phyloP scores from a whole-genome alignment of 2,888 invertebrate genomes.

The Phragmatobia fuliginosa region DNA sequence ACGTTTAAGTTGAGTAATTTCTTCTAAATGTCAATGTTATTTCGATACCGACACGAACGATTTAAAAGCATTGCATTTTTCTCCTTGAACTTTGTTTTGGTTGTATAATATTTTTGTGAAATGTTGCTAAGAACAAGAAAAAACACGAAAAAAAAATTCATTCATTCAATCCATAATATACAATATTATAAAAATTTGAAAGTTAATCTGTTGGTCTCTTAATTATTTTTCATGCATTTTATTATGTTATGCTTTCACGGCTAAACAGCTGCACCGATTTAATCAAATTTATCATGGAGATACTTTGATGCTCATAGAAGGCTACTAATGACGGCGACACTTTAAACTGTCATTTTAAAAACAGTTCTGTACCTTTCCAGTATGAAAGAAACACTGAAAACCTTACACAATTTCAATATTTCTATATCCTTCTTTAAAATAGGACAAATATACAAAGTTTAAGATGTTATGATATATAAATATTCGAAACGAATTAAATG shows the following conservation, averaged over 20 bases:
- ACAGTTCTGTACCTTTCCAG: not conserved
- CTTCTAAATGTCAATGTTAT: slow-evolving; percentile 45
- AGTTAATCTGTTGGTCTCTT: too few relatives aligned
- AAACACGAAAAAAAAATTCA: too few relatives aligned
- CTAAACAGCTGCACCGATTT: too few relatives aligned
- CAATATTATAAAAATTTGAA: too few relatives aligned
- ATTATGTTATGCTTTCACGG: too few relatives aligned
- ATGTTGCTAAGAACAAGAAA: slow-evolving; percentile 8
- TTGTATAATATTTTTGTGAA: slow-evolving; percentile 7
- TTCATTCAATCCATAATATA: too few relatives aligned
- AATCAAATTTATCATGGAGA: too few relatives aligned
- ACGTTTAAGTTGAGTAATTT: slow-evolving; percentile 31
- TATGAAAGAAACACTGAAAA: too few relatives aligned
- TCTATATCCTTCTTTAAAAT: not conserved
- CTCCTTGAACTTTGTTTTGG: slow-evolving; percentile 35
- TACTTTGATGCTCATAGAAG: too few relatives aligned
- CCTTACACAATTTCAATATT: too few relatives aligned
- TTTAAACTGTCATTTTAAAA: not conserved
- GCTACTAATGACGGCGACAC: too few relatives aligned
- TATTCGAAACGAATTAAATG: not conserved
- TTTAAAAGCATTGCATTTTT: slow-evolving; percentile 43
- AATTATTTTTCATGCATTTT: too few relatives aligned
- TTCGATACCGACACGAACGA: slow-evolving; percentile 24
- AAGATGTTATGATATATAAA: not conserved
- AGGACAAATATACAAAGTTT: not conserved